Conservation (phyloP, 2,797 vertebrate genomes). For the Enteromius viviparus region DNA sequence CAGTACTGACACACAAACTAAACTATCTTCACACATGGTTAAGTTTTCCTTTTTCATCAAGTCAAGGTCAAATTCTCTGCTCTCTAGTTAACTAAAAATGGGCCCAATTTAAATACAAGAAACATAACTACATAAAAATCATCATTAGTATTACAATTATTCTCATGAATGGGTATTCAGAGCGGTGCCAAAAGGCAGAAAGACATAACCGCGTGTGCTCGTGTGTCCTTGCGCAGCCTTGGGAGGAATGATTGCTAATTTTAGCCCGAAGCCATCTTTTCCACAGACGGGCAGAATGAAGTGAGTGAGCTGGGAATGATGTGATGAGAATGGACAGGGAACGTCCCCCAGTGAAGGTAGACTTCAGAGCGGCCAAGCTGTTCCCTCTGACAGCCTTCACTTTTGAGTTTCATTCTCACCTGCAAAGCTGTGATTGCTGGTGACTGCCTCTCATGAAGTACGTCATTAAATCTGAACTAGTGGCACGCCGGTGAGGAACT, state of each 20-base stretch:
- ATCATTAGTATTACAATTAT: constrained; percentile 26
- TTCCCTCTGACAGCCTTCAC: constrained; percentile 55
- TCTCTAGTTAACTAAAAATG: background rate
- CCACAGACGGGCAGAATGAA: constrained; percentile 36
- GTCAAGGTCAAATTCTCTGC: constrained; percentile 27
- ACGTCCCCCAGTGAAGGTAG: constrained; percentile 71
- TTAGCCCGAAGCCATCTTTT: constrained; percentile 71
- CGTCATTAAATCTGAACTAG: constrained; percentile 44
- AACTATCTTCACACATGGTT: constrained; percentile 26
- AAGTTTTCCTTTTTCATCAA: constrained; percentile 17
- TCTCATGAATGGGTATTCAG: constrained; percentile 42
- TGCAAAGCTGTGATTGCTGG: constrained; percentile 44
- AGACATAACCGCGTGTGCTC: constrained; percentile 33
- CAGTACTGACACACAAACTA: constrained; percentile 8
- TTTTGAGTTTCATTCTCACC: constrained; percentile 53
- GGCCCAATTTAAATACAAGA: constrained; percentile 27
- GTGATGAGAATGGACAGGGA: constrained; percentile 74
- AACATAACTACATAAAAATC: constrained; percentile 18
- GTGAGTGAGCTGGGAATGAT: constrained; percentile 63
- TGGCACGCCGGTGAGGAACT: constrained; percentile 19
- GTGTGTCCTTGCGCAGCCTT: constrained; percentile 73
- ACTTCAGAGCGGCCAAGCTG: constrained; percentile 63
- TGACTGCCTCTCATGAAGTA: constrained; percentile 52
- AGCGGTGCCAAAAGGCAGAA: constrained; percentile 35
- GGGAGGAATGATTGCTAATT: constrained; percentile 75